Evolutionary conservation across 1,140 invertebrate genomes (phyloP).

Genomic region (Heliconius eleuchia): DNA sequence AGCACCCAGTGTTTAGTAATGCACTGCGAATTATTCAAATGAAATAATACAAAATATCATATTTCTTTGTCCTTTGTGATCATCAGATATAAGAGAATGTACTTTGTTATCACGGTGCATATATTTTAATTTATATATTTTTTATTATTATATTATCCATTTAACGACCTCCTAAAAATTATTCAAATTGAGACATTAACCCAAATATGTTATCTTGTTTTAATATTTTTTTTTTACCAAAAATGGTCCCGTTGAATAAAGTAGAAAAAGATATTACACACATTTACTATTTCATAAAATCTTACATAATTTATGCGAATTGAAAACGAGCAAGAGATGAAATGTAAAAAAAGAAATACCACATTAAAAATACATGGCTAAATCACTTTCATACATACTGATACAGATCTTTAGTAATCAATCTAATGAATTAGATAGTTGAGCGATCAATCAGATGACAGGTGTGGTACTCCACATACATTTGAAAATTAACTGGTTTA

Average conservation of each 20-base stretch:
- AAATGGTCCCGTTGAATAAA: not conserved
- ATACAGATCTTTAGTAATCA: not conserved
- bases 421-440: slow-evolving; percentile 17
- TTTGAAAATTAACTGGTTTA: slow-evolving; percentile 33
- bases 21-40: slow-evolving; percentile 33
- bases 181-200: too few species aligned
- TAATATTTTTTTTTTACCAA: not conserved
- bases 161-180: not conserved
- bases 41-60: slow-evolving; percentile 29
- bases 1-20: slow-evolving; percentile 44
- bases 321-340: not conserved
- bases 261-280: not conserved
- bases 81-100: not conserved
- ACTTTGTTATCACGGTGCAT: not conserved
- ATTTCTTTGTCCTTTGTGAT: slow-evolving; percentile 4
- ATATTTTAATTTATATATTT: not conserved
- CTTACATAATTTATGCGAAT: not conserved
- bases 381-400: not conserved
- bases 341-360: not conserved
- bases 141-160: not conserved
- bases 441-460: slow-evolving; percentile 21
- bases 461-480: slow-evolving; percentile 28
- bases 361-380: not conserved
- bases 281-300: not conserved
- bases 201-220: too few species aligned